A percentile compares a stretch with the other conserved stretches of the same genome.
Conservation (phyloP, 2,113 vertebrate species). For the Pantherophis guttatus region DNA sequence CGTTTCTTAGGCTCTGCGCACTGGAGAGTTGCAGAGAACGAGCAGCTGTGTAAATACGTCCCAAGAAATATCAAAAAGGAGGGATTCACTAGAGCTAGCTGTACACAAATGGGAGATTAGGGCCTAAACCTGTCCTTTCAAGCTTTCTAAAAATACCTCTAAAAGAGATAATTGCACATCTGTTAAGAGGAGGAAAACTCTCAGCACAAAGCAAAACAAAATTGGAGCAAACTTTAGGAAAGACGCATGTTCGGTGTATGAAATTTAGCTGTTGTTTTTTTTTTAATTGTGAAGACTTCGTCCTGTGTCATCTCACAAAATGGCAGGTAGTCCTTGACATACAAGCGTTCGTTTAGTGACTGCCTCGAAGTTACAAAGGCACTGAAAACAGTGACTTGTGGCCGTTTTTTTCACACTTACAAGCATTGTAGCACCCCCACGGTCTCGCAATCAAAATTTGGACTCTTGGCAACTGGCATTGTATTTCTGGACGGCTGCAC, state of each 20-base stretch:
- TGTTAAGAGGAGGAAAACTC: not conserved
- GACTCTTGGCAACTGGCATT: too few species aligned
- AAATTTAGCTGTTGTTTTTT: not conserved
- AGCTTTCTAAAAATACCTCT: not conserved
- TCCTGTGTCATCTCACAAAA: not conserved
- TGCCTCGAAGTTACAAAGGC: too few species aligned
- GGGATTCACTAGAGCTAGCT: constrained; percentile 25
- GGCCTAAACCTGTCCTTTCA: not conserved
- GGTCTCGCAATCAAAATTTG: too few species aligned
- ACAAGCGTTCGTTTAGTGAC: too few species aligned
- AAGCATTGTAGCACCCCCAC: too few species aligned
- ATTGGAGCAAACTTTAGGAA: not conserved
- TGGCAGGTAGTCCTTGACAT: too few species aligned
- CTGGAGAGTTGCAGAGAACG: constrained; percentile 40
- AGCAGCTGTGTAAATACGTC: constrained; percentile 59
- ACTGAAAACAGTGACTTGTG: too few species aligned
- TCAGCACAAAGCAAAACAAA: not conserved
- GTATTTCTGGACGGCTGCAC: too few species aligned
- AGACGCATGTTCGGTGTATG: not conserved
- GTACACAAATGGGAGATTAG: not conserved
- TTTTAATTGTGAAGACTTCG: not conserved
- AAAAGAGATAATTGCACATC: not conserved
- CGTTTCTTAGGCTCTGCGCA: constrained; percentile 43
- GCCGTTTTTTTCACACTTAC: too few species aligned
- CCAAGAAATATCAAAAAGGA: constrained; percentile 16